phyloP scores from a whole-genome alignment of 1,140 invertebrate species.

The Heliothis subflexa region DNA sequence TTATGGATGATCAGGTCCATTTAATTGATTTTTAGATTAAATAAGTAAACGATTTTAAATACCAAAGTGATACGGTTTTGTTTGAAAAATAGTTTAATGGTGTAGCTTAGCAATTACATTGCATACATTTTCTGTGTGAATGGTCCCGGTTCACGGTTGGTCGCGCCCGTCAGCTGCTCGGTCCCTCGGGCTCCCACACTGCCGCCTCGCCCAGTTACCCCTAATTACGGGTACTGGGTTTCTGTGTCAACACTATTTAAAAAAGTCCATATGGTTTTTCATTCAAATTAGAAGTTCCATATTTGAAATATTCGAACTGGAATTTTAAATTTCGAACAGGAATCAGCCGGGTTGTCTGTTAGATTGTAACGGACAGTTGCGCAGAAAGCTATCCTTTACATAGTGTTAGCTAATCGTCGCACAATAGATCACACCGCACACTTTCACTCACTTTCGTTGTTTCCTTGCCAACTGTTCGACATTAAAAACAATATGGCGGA shows the following conservation, averaged over 20 bases:
- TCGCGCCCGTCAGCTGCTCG: slow-evolving; percentile 62
- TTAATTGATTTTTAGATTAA: slow-evolving; percentile 53
- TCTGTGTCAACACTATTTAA: slow-evolving; percentile 67
- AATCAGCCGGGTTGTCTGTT: background rate
- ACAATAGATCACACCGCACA: slow-evolving; percentile 58
- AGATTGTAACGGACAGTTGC: background rate
- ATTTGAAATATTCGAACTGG: background rate
- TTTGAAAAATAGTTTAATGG: slow-evolving; percentile 28
- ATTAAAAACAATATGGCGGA: slow-evolving; percentile 78
- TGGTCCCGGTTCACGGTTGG: slow-evolving; percentile 64
- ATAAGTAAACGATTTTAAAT: slow-evolving; percentile 30
- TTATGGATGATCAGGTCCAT: slow-evolving; percentile 58
- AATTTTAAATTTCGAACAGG: slow-evolving; percentile 1
- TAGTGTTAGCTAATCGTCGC: slow-evolving; percentile 20
- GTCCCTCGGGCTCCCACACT: slow-evolving; percentile 64
- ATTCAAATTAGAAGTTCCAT: slow-evolving; percentile 1
- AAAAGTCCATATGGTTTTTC: slow-evolving; percentile 20
- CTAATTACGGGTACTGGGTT: slow-evolving; percentile 73
- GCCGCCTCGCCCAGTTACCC: slow-evolving; percentile 58
- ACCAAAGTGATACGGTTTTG: slow-evolving; percentile 23
- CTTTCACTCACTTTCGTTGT: slow-evolving; percentile 68
- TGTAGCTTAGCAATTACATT: slow-evolving; percentile 42
- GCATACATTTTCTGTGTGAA: slow-evolving; percentile 67
- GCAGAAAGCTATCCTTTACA: slow-evolving; percentile 30
- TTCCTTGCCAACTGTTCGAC: slow-evolving; percentile 63